Percentiles rank a stretch among this genome's conserved stretches.
These are phyloP conservation scores for Buathra laborator DNA, from an alignment of 2,888 invertebrate species.

Conservation along the genomic window DNA sequence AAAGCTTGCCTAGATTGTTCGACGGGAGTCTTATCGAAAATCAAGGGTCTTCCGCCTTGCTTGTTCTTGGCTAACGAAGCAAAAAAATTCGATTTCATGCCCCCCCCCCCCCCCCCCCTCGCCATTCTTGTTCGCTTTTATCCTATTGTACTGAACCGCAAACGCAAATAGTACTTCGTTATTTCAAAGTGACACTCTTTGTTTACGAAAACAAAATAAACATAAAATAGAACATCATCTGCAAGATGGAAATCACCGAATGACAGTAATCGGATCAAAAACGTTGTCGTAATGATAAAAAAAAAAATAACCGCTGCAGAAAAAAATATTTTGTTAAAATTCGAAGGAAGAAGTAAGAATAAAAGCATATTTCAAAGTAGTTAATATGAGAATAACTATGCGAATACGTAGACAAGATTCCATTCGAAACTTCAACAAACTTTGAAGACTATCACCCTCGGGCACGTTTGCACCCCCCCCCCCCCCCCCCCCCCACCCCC, in stretches of 20 bases:
- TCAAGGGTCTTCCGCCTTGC: slow-evolving; percentile 15
- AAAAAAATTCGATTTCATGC: slow-evolving; percentile 24
- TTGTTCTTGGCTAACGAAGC: slow-evolving; percentile 38
- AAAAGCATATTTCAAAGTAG: not conserved
- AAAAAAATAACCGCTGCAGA: not conserved
- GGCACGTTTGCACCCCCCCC: slow-evolving; percentile 38
- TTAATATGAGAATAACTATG: not conserved
- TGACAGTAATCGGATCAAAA: not conserved
- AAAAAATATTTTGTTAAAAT: too few relatives aligned
- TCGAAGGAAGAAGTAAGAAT: too few relatives aligned
- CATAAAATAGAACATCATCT: not conserved
- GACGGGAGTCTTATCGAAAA: slow-evolving; percentile 22
- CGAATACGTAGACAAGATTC: slow-evolving; percentile 26
- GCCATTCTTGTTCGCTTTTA: not conserved
- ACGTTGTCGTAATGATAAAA: not conserved
- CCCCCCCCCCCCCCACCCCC: slow-evolving; percentile 21
- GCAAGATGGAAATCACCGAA: not conserved
- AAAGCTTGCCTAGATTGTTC: slow-evolving; percentile 23
- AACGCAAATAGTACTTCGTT: slow-evolving; percentile 7
- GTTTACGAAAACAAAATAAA: slow-evolving; percentile 13
- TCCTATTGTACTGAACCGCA: not conserved
- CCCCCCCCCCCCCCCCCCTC: too few relatives aligned
- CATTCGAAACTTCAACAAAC: slow-evolving; percentile 40
- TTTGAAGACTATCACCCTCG: slow-evolving; percentile 54
- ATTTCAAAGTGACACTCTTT: slow-evolving; percentile 6